phyloP scores from a whole-genome alignment of 2,797 vertebrate genomes.

The Phylloscopus collybita region DNA sequence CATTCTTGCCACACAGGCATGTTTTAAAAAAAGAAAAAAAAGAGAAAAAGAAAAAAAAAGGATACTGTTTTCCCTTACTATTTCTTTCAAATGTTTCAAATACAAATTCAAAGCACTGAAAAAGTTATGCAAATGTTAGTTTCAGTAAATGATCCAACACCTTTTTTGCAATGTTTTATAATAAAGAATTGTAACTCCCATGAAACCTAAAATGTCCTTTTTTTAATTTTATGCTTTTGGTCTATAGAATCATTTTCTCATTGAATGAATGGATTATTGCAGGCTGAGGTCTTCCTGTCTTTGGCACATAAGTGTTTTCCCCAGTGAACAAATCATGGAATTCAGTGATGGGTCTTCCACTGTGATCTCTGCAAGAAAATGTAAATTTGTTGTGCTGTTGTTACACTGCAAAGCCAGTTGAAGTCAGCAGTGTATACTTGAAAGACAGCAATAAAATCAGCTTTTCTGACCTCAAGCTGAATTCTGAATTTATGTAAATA shows the following conservation, averaged over 20 bases:
- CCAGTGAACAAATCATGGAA: background rate
- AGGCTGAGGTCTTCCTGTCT: background rate
- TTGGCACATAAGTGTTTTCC: background rate
- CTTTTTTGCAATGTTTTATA: conserved; percentile 62
- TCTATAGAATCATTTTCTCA: background rate
- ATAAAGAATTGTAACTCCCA: conserved; percentile 59
- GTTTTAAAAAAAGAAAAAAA: background rate
- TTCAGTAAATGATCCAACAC: conserved; percentile 57
- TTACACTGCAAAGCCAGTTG: background rate
- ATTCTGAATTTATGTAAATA: conserved; percentile 27
- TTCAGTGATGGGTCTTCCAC: background rate
- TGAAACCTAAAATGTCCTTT: conserved; percentile 41
- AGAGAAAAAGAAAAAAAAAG: background rate
- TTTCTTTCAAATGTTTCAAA: conserved; percentile 34
- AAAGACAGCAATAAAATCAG: conserved; percentile 24
- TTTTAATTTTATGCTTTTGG: conserved; percentile 46
- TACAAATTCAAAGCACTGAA: conserved; percentile 35
- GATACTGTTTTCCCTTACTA: conserved; percentile 18
- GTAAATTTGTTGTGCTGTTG: background rate
- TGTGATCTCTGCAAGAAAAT: background rate
- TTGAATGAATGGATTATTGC: background rate
- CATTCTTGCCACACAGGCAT: conserved; percentile 30
- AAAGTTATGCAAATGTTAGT: conserved; percentile 60
- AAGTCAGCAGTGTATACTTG: background rate
- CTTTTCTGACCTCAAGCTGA: background rate